Evolutionary conservation across 1,140 invertebrate genomes (phyloP).

Genomic region (Ectropis grisescens): DNA sequence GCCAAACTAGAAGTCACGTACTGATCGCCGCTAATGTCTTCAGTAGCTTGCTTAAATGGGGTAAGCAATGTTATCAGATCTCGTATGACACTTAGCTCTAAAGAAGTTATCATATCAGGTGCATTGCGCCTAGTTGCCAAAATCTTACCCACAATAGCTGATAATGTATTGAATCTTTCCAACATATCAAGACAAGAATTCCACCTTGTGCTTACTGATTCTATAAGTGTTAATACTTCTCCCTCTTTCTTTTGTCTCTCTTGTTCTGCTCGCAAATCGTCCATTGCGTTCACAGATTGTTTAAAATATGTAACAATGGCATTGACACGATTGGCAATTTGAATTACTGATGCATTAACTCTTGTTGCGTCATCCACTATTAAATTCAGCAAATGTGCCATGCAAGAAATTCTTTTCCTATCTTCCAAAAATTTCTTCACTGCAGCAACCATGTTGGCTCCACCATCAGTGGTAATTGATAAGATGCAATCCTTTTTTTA

Average conservation of each 20-base stretch:
- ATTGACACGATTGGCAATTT: conserved; percentile 18
- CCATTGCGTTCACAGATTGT: conserved; percentile 19
- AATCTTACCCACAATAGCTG: conserved; percentile 25
- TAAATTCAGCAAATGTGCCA: conserved; percentile 34
- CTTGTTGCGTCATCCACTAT: conserved; percentile 22
- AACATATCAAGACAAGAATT: conserved; percentile 23
- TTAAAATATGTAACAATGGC: conserved; percentile 20
- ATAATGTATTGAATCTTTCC: conserved; percentile 18
- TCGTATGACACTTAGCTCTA: conserved; percentile 20
- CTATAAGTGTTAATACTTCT: conserved; percentile 23
- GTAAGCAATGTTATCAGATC: conserved; percentile 18
- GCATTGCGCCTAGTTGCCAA: conserved; percentile 18
- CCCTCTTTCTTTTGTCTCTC: conserved; percentile 17
- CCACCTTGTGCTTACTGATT: conserved; percentile 23
- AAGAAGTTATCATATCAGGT: conserved; percentile 22
- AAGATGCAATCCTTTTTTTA: too few species aligned
- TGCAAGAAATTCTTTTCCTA: conserved; percentile 38
- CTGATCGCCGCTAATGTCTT: conserved; percentile 18
- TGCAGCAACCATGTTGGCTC: too few species aligned
- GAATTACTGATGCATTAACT: conserved; percentile 11
- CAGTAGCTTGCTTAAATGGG: conserved; percentile 23
- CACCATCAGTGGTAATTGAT: too few species aligned
- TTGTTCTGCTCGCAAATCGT: conserved; percentile 21
- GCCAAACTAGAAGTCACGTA: conserved; percentile 25
- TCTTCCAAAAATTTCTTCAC: too few species aligned